Evolutionary conservation across 2,888 invertebrate species (phyloP), one percentile per base, ranked within the genome.

Genomic region (Agriotes lineatus): DNA sequence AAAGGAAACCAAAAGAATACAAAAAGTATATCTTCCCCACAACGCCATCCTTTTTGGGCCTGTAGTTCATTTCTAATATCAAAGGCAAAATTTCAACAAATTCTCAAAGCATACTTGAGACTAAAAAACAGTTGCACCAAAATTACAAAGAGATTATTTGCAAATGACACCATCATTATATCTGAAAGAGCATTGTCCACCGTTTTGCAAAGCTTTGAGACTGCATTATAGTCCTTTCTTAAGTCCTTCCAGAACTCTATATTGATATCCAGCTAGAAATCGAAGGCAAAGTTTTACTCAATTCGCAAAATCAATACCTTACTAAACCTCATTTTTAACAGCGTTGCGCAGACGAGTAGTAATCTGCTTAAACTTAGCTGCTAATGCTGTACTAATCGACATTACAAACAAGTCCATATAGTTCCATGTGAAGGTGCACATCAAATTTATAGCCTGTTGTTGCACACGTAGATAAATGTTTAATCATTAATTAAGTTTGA

Each of bases 91-190:
- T n/a, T n/a, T n/a, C n/a, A n/a, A n/a, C n/a, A n/a, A n/a, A n/a
- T n/a, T n/a, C n/a, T n/a, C n/a, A n/a, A n/a, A 35, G 78, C 87
- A 86, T 82, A 91, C 91, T 88, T 88, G 68, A 91, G 86, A 30
- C 90, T 91, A 75, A 90, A 86, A 77, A 90, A 92, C 7, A 93
- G 85, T 76, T 93, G 92, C 54, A 92, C 86, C 70, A 92, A 91
- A 70, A 93, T 90, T 78, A 92, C 92, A 81, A 90, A 93, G 59
- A 93, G 86, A 80, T 93, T 92, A 75, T 89, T 91, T 18, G 88
- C 83, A 74, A 91, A 92, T 0, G 92, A 91, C 6, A 93, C 80
- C 0, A 92, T 80, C 0, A 92, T 86, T 66, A 93, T 82, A 10
- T 86, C 85, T 1, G 91, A 89, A 14, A 93, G 84, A 44, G 88